Percentiles rank a stretch among this genome's conserved stretches.
Evolutionary conservation across 2,888 invertebrate species (phyloP).

Genomic region (Ypsolopha sequella): DNA sequence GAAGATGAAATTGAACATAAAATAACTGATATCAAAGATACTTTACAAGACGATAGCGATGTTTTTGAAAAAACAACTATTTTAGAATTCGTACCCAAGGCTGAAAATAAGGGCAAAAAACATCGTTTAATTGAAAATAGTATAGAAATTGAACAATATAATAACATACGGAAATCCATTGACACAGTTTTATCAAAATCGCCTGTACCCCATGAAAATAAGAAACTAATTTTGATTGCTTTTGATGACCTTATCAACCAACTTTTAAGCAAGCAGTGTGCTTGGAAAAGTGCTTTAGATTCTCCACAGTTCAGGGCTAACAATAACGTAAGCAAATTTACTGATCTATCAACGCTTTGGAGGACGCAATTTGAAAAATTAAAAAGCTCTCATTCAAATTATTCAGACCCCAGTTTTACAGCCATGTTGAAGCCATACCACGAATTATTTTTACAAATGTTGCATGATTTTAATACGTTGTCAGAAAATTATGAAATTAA

Average conservation of each 20-base stretch:
- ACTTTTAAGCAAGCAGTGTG: conserved; percentile 29
- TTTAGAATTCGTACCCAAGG: conserved; percentile 28
- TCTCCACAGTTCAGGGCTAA: neutral
- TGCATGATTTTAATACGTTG: conserved; percentile 4
- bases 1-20: conserved; percentile 22
- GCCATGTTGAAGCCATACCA: neutral
- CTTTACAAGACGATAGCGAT: conserved; percentile 28
- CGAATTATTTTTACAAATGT: conserved; percentile 8
- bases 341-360: conserved; percentile 3
- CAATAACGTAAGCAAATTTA: neutral
- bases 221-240: conserved; percentile 25
- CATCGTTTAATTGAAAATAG: neutral
- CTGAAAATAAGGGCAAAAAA: neutral
- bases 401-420: conserved; percentile 4
- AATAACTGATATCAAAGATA: conserved; percentile 24
- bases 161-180: conserved; percentile 30
- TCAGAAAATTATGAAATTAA: conserved; percentile 20
- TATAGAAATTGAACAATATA: conserved; percentile 23
- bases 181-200: conserved; percentile 27
- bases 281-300: conserved; percentile 15
- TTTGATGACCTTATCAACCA: conserved; percentile 35
- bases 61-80: conserved; percentile 33
- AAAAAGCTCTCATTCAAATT: neutral
- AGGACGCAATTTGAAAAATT: neutral
- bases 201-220: conserved; percentile 26